Evolutionary conservation across 2,797 vertebrate species (phyloP).

Genomic region (Crossoptilon crossoptilon): DNA sequence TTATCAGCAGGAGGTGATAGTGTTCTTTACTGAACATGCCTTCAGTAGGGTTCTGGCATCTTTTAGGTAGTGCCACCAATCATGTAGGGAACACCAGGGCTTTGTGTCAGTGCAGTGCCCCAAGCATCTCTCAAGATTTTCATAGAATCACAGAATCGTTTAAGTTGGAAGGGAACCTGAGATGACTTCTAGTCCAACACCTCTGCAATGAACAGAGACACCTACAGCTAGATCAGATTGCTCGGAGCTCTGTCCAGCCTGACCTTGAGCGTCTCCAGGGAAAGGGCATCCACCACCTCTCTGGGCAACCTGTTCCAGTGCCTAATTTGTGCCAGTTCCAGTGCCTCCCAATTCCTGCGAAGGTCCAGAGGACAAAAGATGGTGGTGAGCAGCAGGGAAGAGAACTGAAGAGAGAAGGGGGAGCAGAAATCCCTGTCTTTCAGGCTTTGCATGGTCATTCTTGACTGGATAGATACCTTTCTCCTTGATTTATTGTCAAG

Average conservation of each 20-base stretch:
- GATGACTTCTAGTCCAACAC: too few relatives aligned
- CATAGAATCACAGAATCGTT: too few relatives aligned
- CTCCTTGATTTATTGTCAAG: neutral
- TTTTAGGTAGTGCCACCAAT: accelerated
- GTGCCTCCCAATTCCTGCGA: neutral
- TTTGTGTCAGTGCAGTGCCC: neutral
- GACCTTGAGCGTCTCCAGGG: too few relatives aligned
- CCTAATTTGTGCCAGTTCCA: neutral
- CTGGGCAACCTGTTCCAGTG: too few relatives aligned
- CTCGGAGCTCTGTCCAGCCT: too few relatives aligned
- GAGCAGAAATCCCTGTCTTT: neutral
- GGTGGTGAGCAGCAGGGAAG: neutral
- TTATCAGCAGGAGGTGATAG: neutral
- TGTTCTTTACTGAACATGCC: neutral
- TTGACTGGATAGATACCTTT: neutral
- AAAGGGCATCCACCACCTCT: too few relatives aligned
- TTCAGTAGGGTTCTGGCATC: neutral
- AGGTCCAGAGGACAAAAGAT: neutral
- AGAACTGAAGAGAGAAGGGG: neutral
- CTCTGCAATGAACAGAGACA: too few relatives aligned
- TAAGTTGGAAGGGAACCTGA: too few relatives aligned
- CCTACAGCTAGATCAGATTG: too few relatives aligned
- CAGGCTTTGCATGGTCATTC: neutral
- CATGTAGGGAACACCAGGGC: neutral
- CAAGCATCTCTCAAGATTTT: neutral